Evolutionary conservation across 2,113 vertebrate species (phyloP).

Genomic region (Halcyon malimbica): DNA sequence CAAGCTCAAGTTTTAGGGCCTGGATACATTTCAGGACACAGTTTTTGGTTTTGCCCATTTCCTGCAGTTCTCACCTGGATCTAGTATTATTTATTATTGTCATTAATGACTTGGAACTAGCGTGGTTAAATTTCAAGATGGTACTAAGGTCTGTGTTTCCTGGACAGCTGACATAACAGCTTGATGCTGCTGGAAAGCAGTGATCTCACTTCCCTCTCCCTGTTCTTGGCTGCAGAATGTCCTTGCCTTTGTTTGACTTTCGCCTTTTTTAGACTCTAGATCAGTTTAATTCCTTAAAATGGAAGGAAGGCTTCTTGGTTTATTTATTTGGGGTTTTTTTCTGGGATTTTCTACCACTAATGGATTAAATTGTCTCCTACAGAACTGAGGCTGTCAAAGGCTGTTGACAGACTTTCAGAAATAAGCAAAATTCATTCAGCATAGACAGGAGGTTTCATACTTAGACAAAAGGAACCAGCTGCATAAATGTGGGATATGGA

Average conservation of each 20-base stretch:
- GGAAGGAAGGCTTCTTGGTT: background rate
- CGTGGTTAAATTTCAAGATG: conserved; percentile 16
- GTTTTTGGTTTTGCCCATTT: background rate
- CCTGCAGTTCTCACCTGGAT: conserved; percentile 10
- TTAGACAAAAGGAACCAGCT: background rate
- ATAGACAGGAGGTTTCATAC: background rate
- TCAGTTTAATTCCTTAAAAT: background rate
- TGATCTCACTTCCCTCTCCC: conserved; percentile 65
- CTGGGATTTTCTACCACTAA: background rate
- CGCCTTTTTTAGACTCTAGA: background rate
- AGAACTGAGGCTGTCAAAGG: background rate
- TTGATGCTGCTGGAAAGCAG: conserved; percentile 58
- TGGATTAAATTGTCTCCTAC: background rate
- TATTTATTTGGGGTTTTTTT: background rate
- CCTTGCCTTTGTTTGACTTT: background rate
- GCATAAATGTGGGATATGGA: background rate
- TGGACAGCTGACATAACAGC: conserved; percentile 68
- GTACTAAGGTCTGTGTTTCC: conserved; percentile 26
- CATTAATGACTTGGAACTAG: conserved; percentile 45
- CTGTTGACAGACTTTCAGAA: background rate
- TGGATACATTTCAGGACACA: background rate
- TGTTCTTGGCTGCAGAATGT: background rate
- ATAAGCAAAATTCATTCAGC: background rate
- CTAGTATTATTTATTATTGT: background rate
- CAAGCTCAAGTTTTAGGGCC: background rate